Percentiles rank a stretch among this genome's conserved stretches.
Conservation (phyloP, 2,888 invertebrate species). For the Pemphredon lugubris region DNA sequence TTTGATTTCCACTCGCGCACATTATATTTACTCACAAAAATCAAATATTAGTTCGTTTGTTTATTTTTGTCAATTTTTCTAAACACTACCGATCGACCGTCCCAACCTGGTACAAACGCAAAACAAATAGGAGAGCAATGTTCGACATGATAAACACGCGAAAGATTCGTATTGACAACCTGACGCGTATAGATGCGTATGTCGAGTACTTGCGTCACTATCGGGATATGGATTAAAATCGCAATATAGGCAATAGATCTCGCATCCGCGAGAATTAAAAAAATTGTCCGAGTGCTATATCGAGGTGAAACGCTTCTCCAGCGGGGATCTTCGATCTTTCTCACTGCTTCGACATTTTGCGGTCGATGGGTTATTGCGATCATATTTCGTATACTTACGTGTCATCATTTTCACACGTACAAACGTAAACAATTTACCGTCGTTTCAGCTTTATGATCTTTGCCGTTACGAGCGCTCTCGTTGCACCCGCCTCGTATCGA, state of each 20-base stretch:
- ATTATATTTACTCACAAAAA: no score
- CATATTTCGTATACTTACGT: conserved; percentile 36
- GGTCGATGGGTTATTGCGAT: conserved; percentile 40
- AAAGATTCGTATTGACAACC: conserved; percentile 33
- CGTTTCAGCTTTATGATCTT: no score
- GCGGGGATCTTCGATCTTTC: conserved; percentile 17
- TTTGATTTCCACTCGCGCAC: no score
- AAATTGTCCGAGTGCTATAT: conserved; percentile 31
- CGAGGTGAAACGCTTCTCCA: conserved; percentile 22
- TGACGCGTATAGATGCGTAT: conserved; percentile 36
- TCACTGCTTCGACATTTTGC: conserved; percentile 20
- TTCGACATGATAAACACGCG: conserved; percentile 22
- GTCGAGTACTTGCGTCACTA: conserved; percentile 35
- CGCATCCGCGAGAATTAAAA: conserved; percentile 3
- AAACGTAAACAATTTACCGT: no score
- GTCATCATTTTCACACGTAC: no score
- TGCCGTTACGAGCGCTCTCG: no score
- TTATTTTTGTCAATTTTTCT: no score
- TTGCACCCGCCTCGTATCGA: no score
- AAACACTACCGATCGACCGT: no score
- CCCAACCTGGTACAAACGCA: no score
- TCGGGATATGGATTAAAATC: conserved; percentile 34
- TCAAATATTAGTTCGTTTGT: no score
- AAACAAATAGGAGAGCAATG: no score
- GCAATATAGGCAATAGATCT: conserved; percentile 20